Conservation (phyloP, 2,797 vertebrate genomes). For the Tokudaia muenninki region DNA sequence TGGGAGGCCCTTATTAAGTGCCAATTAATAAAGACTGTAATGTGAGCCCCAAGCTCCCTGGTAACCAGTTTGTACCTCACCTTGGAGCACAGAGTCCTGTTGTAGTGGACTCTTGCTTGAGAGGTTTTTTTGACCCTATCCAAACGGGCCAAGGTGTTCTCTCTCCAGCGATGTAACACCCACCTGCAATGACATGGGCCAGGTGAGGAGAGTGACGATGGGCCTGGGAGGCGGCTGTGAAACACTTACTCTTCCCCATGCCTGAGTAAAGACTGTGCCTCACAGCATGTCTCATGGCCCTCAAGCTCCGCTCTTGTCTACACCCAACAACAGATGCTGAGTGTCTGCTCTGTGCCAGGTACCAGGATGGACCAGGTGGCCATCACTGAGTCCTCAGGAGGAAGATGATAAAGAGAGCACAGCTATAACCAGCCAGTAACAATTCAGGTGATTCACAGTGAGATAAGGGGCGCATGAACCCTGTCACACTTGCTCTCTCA, state of each 20-base stretch:
- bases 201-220: not conserved
- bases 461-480: not conserved
- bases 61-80: constrained; percentile 83
- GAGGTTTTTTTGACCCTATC: constrained; percentile 79
- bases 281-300: rapidly evolving
- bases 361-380: not conserved
- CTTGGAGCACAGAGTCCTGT: constrained; percentile 88
- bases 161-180: constrained; percentile 89
- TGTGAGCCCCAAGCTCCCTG: not conserved
- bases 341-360: not conserved
- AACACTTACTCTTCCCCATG: not conserved
- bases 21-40: not conserved
- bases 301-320: not conserved
- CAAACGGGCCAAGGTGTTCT: constrained; percentile 82
- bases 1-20: not conserved
- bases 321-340: not conserved
- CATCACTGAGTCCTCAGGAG: not conserved
- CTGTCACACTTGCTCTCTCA: not conserved
- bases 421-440: rapidly evolving
- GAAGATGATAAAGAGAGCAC: rapidly evolving
- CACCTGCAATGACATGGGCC: constrained; percentile 83
- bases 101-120: constrained; percentile 88
- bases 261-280: not conserved
- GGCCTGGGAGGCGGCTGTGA: not conserved
- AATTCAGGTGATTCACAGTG: not conserved